These are phyloP conservation scores for Salvator merianae DNA, from an alignment of 2,113 vertebrate genomes.

Conservation along the genomic window DNA sequence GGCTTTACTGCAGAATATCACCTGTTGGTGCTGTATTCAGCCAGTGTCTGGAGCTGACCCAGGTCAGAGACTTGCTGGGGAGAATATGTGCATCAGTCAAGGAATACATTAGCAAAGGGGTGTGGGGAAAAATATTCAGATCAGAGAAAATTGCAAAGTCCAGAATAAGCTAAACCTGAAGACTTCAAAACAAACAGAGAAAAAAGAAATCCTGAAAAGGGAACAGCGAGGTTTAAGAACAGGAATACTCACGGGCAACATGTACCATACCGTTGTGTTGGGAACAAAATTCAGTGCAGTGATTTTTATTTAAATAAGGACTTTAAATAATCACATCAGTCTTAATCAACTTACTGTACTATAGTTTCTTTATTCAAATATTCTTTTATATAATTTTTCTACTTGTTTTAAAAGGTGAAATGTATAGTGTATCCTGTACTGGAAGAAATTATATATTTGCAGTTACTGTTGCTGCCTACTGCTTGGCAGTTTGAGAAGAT, in stretches of 20 bases:
- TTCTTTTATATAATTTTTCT: conserved; percentile 29
- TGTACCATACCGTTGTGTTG: too few relatives aligned
- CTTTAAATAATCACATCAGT: too few relatives aligned
- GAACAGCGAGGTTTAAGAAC: too few relatives aligned
- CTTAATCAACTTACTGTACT: conserved; percentile 11
- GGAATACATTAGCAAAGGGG: background rate
- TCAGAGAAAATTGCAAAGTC: too few relatives aligned
- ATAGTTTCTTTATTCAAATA: too few relatives aligned
- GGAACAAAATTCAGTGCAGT: background rate
- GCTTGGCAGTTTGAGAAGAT: conserved; percentile 31
- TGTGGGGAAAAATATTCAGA: too few relatives aligned
- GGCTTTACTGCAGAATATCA: too few relatives aligned
- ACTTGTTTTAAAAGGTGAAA: background rate
- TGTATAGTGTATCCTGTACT: background rate
- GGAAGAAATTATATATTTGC: background rate
- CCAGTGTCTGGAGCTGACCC: too few relatives aligned
- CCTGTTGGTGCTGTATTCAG: too few relatives aligned
- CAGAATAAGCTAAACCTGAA: too few relatives aligned
- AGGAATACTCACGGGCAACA: too few relatives aligned
- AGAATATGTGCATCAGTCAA: background rate
- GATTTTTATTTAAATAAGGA: too few relatives aligned
- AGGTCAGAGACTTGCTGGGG: background rate
- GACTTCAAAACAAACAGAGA: background rate
- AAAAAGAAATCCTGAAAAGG: background rate
- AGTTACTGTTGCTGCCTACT: conserved; percentile 28